Evolutionary conservation across 1,140 invertebrate genomes (phyloP), one percentile per base, ranked within the genome.

Genomic region (Lucilia sericata): DNA sequence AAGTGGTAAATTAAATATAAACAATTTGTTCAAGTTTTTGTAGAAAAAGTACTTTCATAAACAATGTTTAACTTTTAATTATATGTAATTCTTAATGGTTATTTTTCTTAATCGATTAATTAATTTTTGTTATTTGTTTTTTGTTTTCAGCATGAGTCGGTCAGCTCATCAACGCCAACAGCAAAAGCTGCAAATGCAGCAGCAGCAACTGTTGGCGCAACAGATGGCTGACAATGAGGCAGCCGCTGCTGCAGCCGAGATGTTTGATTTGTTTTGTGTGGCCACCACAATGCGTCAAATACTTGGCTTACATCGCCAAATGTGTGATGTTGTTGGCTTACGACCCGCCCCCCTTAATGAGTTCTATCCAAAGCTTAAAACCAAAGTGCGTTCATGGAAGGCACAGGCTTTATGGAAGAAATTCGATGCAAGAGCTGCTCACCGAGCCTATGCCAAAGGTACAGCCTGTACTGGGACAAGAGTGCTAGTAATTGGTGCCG

Each of bases 321-420:
- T 99, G 82, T 99, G 97, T 92, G 95, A 97, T 86, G 92, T 96
- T 4, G 92, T 98, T 13, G 95, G 96, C 34, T 92, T 99, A 76
- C 95, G 96, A 86, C 97, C 98, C 1, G 96, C 95, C 74, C 94
- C 95, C 74, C 94, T 98, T 86, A 94, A 94, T 74, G 94, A 96
- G 75, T 98, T 98, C 91, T 98, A 98, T 91, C 96, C 97, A 1
- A 96, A 97, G 91, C 92, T 98, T 36, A 97, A 96, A 92, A 93
- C 95, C 88, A 91, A 92, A 85, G 88, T 92, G 19, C 93, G 93
- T 55, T 98, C 97, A 75, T 99, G 98, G 98, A 98, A 98, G 91
- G 98, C 98, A 0, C 96, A 98, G 91, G 97, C 96, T 9, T 90
- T 99, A 8, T 99, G 98, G 96, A 96, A 96, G 87, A 99, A 99